Percentiles rank a stretch among this genome's conserved stretches.
Conservation (phyloP, 2,113 vertebrate genomes). For the Cepphus grylle region DNA sequence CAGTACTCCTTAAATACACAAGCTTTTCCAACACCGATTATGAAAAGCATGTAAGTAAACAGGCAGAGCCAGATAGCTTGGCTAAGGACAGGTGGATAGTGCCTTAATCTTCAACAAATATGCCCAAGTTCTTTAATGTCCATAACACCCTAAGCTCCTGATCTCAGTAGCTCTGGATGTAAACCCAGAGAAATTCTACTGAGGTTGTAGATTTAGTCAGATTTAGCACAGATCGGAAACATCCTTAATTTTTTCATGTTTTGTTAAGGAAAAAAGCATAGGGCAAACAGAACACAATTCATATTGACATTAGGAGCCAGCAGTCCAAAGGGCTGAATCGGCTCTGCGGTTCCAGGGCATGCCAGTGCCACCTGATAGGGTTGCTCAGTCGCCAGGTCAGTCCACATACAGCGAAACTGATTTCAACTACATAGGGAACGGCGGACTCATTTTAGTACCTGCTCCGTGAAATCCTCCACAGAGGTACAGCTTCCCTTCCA, state of each 20-base stretch:
- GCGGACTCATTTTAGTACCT: slow-evolving; percentile 75
- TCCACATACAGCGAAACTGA: background rate
- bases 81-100: background rate
- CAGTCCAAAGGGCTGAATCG: slow-evolving; percentile 8
- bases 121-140: background rate
- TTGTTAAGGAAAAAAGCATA: background rate
- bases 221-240: background rate
- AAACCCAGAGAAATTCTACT: background rate
- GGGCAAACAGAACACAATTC: background rate
- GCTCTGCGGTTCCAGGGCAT: background rate
- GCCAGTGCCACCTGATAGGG: background rate
- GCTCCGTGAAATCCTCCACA: slow-evolving; percentile 94
- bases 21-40: background rate
- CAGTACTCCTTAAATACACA: background rate
- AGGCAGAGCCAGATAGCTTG: background rate
- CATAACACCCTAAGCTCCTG: background rate
- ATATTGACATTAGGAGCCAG: slow-evolving; percentile 6
- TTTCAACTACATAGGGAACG: background rate
- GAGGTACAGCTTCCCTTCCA: slow-evolving; percentile 91
- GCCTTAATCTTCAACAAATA: background rate
- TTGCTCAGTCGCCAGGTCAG: background rate
- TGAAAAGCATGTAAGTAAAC: background rate
- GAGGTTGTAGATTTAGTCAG: background rate
- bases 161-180: background rate
- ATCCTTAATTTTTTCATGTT: background rate